phyloP scores from a whole-genome alignment of 1,140 invertebrate genomes.

The Ostrea denselamellosa region DNA sequence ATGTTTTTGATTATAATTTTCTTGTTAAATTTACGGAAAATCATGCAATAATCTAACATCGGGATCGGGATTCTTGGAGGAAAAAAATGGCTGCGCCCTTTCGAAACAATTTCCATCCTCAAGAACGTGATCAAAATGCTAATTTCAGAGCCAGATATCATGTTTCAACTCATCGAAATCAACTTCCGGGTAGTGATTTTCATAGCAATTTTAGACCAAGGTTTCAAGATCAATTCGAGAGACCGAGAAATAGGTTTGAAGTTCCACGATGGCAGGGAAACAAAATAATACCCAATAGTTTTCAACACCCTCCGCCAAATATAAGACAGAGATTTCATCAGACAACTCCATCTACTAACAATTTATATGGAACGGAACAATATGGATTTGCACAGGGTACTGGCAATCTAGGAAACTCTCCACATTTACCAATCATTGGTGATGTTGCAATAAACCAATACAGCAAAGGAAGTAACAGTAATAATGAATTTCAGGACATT shows the following conservation, averaged over 20 bases:
- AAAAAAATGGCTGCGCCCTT: constrained; percentile 27
- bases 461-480: not conserved
- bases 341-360: not conserved
- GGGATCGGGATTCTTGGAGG: not conserved
- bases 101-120: constrained; percentile 1
- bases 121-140: not conserved
- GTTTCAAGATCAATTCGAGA: not conserved
- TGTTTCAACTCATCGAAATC: not conserved
- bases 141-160: not conserved
- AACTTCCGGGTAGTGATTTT: not conserved
- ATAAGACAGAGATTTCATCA: not conserved
- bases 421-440: not conserved
- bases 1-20: not conserved
- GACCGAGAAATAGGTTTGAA: not conserved
- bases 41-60: no score
- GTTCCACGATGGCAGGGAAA: not conserved
- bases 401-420: not conserved
- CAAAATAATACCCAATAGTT: not conserved
- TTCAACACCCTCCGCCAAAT: not conserved
- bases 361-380: not conserved
- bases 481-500: not conserved
- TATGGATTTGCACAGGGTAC: not conserved
- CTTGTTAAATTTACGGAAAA: no score
- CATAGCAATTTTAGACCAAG: not conserved
- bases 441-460: not conserved